phyloP scores from a whole-genome alignment of 2,797 vertebrate species.

The Melanotaenia nigrans region DNA sequence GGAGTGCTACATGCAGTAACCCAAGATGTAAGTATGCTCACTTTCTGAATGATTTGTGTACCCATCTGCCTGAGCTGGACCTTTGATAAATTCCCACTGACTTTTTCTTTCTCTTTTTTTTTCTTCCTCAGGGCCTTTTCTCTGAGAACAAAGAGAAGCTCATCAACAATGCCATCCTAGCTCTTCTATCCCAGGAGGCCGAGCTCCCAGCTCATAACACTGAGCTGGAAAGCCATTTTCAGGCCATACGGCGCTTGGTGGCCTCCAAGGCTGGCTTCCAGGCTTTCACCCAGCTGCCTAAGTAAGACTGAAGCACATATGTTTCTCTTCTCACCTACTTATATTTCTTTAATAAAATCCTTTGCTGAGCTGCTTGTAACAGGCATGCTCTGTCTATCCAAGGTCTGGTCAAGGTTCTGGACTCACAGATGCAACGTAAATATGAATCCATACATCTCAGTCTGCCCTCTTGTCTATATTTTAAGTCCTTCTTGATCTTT shows the following conservation, averaged over 20 bases:
- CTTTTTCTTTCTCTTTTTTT: neutral
- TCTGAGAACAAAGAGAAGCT: conserved; percentile 99
- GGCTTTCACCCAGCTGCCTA: conserved; percentile 98
- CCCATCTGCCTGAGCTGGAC: neutral
- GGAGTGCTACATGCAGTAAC: conserved; percentile 98
- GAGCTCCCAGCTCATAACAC: conserved; percentile 88
- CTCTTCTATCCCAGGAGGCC: conserved; percentile 93
- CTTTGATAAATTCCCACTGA: conserved; percentile 12
- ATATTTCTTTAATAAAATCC: conserved; percentile 34
- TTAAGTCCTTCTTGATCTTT: conserved; percentile 37
- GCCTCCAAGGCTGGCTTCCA: conserved; percentile 99
- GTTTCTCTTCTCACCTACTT: conserved; percentile 3
- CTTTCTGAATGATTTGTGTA: neutral
- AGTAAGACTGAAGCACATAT: conserved; percentile 80
- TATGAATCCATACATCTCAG: conserved; percentile 85
- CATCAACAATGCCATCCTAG: conserved; percentile 97
- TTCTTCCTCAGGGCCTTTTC: conserved; percentile 89
- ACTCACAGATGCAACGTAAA: conserved; percentile 83
- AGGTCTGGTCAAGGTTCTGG: conserved; percentile 85
- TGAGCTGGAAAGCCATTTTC: conserved; percentile 98
- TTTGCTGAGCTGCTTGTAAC: conserved; percentile 73
- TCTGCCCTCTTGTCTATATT: conserved; percentile 59
- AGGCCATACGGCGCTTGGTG: conserved; percentile 94
- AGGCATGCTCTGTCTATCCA: conserved; percentile 81
- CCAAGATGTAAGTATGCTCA: conserved; percentile 91